Conservation (phyloP, 2,113 vertebrate genomes). For the Tenebrosternarchus preto region DNA sequence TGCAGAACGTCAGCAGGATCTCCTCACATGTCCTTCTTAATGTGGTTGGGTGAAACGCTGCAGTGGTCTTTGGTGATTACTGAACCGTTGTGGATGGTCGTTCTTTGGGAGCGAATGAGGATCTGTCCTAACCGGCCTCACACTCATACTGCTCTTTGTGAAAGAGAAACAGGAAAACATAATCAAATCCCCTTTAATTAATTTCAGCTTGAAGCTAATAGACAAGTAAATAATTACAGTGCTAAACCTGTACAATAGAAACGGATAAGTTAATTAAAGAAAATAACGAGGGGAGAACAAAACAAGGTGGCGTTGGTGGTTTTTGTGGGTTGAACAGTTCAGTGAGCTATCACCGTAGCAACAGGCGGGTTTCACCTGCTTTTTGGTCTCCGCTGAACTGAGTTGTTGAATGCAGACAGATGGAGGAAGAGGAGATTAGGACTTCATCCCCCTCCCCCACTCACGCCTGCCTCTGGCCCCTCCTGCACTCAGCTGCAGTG, state of each 20-base stretch:
- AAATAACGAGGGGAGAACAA: conserved; percentile 47
- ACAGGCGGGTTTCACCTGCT: conserved; percentile 53
- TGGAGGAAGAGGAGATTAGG: conserved; percentile 68
- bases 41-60: not conserved
- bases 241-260: conserved; percentile 14
- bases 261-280: conserved; percentile 59
- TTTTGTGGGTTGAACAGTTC: conserved; percentile 47
- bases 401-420: conserved; percentile 55
- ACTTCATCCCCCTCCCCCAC: conserved; percentile 49
- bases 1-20: too few species aligned
- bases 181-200: conserved; percentile 69
- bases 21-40: too few species aligned
- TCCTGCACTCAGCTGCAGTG: conserved; percentile 67
- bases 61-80: not conserved
- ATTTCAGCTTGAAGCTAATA: conserved; percentile 60
- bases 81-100: not conserved
- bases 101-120: conserved; percentile 52
- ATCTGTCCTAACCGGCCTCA: conserved; percentile 57
- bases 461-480: conserved; percentile 60
- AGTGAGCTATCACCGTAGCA: conserved; percentile 55
- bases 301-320: conserved; percentile 50
- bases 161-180: conserved; percentile 50
- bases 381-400: conserved; percentile 1
- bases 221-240: conserved; percentile 59
- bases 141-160: conserved; percentile 50